Evolutionary conservation across 1,140 invertebrate genomes (phyloP).

Genomic region (Achroia grisella): DNA sequence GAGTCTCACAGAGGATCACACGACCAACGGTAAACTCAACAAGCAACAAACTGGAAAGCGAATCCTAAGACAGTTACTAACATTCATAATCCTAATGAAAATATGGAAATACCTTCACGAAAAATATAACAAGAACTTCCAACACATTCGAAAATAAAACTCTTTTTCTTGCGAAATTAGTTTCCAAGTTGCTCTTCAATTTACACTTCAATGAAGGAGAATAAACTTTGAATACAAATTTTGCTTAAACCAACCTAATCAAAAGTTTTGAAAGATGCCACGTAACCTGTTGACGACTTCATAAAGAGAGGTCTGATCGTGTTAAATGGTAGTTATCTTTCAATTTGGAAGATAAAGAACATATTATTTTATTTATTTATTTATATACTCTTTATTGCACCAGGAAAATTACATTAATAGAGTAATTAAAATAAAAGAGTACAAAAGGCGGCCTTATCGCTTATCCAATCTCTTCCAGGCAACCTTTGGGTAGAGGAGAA

Average conservation of each 20-base stretch:
- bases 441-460: no score
- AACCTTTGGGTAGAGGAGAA: no score
- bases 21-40: no score
- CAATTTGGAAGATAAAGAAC: neutral
- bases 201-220: constrained; percentile 39
- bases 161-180: constrained; percentile 20
- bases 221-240: constrained; percentile 39
- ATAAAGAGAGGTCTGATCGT: neutral
- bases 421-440: no score
- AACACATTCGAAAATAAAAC: constrained; percentile 1
- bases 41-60: no score
- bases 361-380: neutral
- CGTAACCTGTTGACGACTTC: constrained; percentile 25
- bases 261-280: constrained; percentile 27
- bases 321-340: neutral
- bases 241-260: constrained; percentile 35
- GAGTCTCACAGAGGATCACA: no score
- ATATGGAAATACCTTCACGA: neutral
- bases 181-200: constrained; percentile 34
- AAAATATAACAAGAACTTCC: neutral
- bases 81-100: neutral
- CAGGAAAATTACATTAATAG: no score
- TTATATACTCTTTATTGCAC: no score
- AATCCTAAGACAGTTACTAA: neutral
- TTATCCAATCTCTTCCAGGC: no score